Conservation (phyloP, 2,797 vertebrate species). For the Takifugu ocellatus region DNA sequence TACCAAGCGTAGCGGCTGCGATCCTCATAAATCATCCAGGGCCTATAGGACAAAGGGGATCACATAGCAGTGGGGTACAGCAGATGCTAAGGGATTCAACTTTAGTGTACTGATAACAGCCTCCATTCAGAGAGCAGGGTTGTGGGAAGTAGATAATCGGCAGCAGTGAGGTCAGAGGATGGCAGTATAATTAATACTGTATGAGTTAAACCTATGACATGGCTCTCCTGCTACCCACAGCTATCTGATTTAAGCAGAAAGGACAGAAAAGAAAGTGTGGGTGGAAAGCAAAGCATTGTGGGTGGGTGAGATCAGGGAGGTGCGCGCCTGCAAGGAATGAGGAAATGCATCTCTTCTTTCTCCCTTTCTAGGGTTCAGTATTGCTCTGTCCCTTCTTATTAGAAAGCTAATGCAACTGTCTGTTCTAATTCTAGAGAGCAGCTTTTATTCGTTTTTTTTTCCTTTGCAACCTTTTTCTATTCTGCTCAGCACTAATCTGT, state of each 20-base stretch:
- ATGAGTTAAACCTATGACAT: constrained; percentile 75
- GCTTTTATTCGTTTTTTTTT: constrained; percentile 65
- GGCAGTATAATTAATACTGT: constrained; percentile 76
- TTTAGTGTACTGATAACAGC: constrained; percentile 57
- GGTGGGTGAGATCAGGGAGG: constrained; percentile 29
- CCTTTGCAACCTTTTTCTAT: constrained; percentile 69
- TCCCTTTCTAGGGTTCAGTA: constrained; percentile 57
- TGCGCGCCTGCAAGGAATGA: constrained; percentile 19
- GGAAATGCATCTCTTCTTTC: constrained; percentile 53
- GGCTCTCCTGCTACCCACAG: constrained; percentile 48
- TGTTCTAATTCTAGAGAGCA: constrained; percentile 79
- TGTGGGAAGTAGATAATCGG: constrained; percentile 68
- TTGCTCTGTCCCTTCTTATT: constrained; percentile 78
- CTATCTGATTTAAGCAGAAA: constrained; percentile 64
- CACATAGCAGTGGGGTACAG: constrained; percentile 41
- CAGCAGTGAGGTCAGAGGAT: constrained; percentile 54
- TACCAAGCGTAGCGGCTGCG: constrained; percentile 52
- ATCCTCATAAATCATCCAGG: constrained; percentile 75
- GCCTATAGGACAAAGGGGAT: constrained; percentile 62
- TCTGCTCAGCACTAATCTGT: constrained; percentile 74
- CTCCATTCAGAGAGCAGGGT: constrained; percentile 53
- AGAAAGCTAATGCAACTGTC: constrained; percentile 80
- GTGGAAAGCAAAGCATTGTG: constrained; percentile 42
- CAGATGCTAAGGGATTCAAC: constrained; percentile 53
- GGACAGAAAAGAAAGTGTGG: constrained; percentile 39